Conservation (phyloP, 2,797 vertebrate species). For the Fringilla coelebs region DNA sequence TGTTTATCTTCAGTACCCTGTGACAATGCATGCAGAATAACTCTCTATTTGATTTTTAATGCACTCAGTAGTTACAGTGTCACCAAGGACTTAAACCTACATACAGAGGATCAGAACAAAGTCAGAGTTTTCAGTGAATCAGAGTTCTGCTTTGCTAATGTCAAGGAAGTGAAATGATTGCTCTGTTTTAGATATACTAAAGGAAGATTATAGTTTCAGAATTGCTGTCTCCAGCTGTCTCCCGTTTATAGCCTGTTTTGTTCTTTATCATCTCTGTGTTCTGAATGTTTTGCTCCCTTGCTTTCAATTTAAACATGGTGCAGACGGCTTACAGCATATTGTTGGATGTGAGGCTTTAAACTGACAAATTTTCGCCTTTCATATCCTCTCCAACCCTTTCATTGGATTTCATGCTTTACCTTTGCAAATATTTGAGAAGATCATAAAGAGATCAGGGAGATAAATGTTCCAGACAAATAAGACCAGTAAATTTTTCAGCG, state of each 20-base stretch:
- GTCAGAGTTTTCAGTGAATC: slow-evolving; percentile 19
- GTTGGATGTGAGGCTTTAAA: slow-evolving; percentile 44
- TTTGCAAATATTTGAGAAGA: slow-evolving; percentile 53
- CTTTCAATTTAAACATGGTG: slow-evolving; percentile 48
- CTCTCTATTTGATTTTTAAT: not conserved
- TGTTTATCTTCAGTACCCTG: not conserved
- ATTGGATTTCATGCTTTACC: slow-evolving; percentile 25
- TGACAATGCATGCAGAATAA: not conserved
- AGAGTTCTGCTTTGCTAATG: not conserved
- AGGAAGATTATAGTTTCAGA: slow-evolving; percentile 39
- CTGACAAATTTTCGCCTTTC: slow-evolving; percentile 27
- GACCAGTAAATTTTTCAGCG: not conserved
- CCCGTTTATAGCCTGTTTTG: not conserved
- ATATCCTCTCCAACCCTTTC: not conserved
- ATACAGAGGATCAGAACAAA: not conserved
- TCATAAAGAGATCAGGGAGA: slow-evolving; percentile 29
- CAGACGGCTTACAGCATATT: not conserved
- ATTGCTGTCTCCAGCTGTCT: slow-evolving; percentile 43
- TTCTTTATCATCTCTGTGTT: slow-evolving; percentile 28
- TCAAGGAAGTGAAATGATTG: slow-evolving; percentile 25
- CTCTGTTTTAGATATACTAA: slow-evolving; percentile 33
- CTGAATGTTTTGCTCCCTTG: slow-evolving; percentile 36
- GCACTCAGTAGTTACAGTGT: not conserved
- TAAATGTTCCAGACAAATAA: slow-evolving; percentile 6
- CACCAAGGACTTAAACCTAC: slow-evolving; percentile 7